Evolutionary conservation across 2,888 invertebrate genomes (phyloP), one percentile per base, ranked within the genome.

Genomic region (Ethmia dodecea): DNA sequence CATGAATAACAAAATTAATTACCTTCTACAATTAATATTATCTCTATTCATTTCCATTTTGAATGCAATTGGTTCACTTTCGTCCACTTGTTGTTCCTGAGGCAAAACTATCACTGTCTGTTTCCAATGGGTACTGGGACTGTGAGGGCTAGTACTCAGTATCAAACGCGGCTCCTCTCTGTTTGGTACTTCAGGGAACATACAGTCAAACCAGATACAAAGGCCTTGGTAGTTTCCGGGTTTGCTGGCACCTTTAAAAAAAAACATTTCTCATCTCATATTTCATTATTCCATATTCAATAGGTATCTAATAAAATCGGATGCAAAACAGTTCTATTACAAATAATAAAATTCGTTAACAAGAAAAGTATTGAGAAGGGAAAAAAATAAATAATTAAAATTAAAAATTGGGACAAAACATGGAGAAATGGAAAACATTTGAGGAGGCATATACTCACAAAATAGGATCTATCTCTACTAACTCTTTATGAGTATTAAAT

Each of bases 101-200:
- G 96, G 95, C 28, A 97, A 72, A 1, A 95, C 89, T 45, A 97
- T 90, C 0, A 96, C 89, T 1, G 96, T 96, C 73, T 98, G 97
- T 61, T 97, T 95, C 98, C 98, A 98, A 78, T 98, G 98, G 0
- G 98, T 98, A 12, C 87, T 79, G 0, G 88, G 77, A 4, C 88
- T 81, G 11, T 79, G 70, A 1, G 97, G 97, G 16, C 93, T 90
- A 3, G 97, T 97, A 37, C 92, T 92, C 42, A 97, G 88, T 16
- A 86, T 67, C 5, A 93, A 86, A 8, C 88, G 77, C 24, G 86
- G 73, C 26, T 89, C 78, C 42, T 91, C 90, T 60, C 60, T 43
- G 3, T 59, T 66, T 26, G 69, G 58, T 10, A 67, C 47, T 42
- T 80, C 71, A 3, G 93, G 93, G 68, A 96, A 95, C 30, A 81